Base-by-base conservation (phyloP, 92 coral and sea anemone genomes). In the Pocillopora meandrina region DNA sequence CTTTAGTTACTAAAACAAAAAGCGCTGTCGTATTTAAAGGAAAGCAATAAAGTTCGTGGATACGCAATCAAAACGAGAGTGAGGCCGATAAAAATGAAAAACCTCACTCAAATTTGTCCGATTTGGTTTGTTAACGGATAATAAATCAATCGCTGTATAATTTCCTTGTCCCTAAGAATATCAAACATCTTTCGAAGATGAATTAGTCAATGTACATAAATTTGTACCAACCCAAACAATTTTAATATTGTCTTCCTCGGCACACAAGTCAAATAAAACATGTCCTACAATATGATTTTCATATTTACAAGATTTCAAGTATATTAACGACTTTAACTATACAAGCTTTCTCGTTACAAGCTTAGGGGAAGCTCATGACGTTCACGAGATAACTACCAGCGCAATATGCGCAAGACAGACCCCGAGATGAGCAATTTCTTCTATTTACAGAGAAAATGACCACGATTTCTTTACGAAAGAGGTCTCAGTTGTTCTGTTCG, bases 401-500 rank as follows among this genome's bases (percentile, higher is more conserved):
- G 78, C 63, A 74, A 74, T 56, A 13, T 47, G 60, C 58, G 18
- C 6, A 13, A 71, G 71, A 83, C 34, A 63, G 61, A 74, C 52
- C 52, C 52, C 52, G 52, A 42, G 74, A 73, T 55, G 47, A 83
- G 60, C 21, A 82, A 73, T 83, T 82, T 82, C 79, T 34, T 12
- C 65, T 83, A 83, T 74, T 73, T 83, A 83, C 80, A 83, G 72
- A 82, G 79, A 66, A 73, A 83, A 74, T 65, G 71, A 9, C 59
- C 15, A 73, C 56, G 47, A 26, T 83, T 83, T 75, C 86, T 83
- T 42, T 73, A 64, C 65, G 86, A 83, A 83, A 64, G 80, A 74
- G 80, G 73, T 83, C 80, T 83, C 73, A 73, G 74, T 74, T 36
- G 66, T 62, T 74, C 63, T 49, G 78, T 19, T 74, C 80, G 59